Evolutionary conservation across 2,113 vertebrate genomes (phyloP).

Genomic region (Strigops habroptila): DNA sequence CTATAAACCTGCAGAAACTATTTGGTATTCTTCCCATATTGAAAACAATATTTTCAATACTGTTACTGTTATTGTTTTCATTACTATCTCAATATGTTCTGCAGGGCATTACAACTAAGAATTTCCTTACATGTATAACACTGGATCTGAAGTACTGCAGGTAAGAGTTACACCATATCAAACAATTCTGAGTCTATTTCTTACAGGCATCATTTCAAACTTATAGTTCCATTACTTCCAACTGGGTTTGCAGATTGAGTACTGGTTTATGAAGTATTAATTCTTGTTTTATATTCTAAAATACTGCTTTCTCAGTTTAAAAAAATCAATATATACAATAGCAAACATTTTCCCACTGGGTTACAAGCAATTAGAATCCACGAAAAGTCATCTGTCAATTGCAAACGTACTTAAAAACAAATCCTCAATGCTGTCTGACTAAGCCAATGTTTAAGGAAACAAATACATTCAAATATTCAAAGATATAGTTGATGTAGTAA

Average conservation of each 20-base stretch:
- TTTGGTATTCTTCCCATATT: background rate
- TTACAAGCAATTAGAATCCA: conserved; percentile 45
- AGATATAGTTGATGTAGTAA: conserved; percentile 45
- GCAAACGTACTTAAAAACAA: conserved; percentile 39
- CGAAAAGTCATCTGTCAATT: conserved; percentile 36
- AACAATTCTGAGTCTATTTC: background rate
- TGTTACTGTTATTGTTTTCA: background rate
- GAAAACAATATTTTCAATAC: background rate
- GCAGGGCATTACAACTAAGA: background rate
- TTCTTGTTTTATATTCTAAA: background rate
- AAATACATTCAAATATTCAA: conserved; percentile 71
- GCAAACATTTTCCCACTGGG: background rate
- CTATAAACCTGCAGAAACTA: background rate
- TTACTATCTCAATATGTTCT: background rate
- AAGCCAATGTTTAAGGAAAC: conserved; percentile 47
- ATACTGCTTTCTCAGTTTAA: background rate
- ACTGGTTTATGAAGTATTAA: conserved; percentile 24
- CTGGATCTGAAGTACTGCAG: background rate
- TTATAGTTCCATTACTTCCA: background rate
- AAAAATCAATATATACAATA: background rate
- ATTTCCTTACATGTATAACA: background rate
- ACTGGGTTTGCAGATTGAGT: background rate
- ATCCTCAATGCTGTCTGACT: conserved; percentile 33
- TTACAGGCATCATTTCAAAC: background rate
- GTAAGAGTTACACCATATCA: background rate